A percentile compares a stretch with the other conserved stretches of the same genome.
Evolutionary conservation across 2,113 vertebrate genomes (phyloP).

Genomic region (Gila orcuttii): DNA sequence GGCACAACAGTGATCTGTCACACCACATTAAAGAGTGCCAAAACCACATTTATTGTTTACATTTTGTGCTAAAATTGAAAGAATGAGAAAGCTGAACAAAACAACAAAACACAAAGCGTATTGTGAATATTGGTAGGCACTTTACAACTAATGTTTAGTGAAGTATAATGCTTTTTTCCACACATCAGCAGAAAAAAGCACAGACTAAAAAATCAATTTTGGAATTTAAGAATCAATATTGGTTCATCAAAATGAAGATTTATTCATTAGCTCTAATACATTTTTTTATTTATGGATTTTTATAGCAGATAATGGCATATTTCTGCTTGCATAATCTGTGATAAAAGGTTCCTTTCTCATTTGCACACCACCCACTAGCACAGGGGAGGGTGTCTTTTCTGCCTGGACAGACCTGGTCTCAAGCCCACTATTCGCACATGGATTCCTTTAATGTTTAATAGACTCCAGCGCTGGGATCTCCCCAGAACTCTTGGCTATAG

Average conservation of each 20-base stretch:
- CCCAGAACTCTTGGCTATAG: slow-evolving; percentile 44
- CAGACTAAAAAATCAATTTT: not conserved
- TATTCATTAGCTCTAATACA: not conserved
- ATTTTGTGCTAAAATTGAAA: not conserved
- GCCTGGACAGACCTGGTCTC: slow-evolving; percentile 27
- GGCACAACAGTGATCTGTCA: not conserved
- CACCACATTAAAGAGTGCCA: not conserved
- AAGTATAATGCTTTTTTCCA: not conserved
- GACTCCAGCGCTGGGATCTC: slow-evolving; percentile 38
- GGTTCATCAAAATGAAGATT: not conserved
- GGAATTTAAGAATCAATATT: not conserved
- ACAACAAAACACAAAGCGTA: not conserved
- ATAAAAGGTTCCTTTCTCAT: not conserved
- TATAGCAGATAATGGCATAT: not conserved
- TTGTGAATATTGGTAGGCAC: not conserved
- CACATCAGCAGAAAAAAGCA: not conserved
- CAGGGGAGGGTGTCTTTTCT: slow-evolving; percentile 9
- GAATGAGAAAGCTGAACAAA: not conserved
- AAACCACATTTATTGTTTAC: not conserved
- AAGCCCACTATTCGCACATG: slow-evolving; percentile 55
- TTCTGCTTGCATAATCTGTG: slow-evolving; percentile 7
- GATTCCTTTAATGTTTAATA: slow-evolving; percentile 65
- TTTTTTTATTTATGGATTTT: not conserved
- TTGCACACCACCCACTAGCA: not conserved
- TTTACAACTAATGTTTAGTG: not conserved